Percentiles rank a stretch among this genome's conserved stretches.
Evolutionary conservation across 2,888 invertebrate genomes (phyloP).

Genomic region (Amiota mariae): DNA sequence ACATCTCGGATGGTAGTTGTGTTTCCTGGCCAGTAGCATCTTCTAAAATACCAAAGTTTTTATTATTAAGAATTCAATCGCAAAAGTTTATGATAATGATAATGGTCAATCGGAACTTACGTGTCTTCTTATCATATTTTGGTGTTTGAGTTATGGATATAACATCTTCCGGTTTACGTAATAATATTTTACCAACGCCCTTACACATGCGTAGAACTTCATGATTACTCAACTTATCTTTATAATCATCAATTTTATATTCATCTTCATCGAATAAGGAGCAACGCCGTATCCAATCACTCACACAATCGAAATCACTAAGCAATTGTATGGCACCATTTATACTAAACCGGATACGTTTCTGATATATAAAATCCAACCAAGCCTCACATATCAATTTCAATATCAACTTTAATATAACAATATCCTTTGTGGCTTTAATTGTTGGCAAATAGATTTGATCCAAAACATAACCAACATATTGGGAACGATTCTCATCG

Average conservation of each 20-base stretch:
- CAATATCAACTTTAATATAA: slow-evolving; percentile 84
- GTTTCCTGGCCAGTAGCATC: slow-evolving; percentile 75
- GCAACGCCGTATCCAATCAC: slow-evolving; percentile 83
- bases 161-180: slow-evolving; percentile 88
- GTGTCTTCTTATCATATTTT: slow-evolving; percentile 58
- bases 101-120: slow-evolving; percentile 43
- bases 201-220: slow-evolving; percentile 81
- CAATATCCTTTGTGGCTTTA: slow-evolving; percentile 82
- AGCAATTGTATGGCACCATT: slow-evolving; percentile 86
- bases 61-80: not conserved
- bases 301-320: slow-evolving; percentile 86
- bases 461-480: slow-evolving; percentile 84
- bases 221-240: slow-evolving; percentile 74
- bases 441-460: slow-evolving; percentile 86
- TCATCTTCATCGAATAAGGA: slow-evolving; percentile 75
- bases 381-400: slow-evolving; percentile 90
- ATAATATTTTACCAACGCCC: slow-evolving; percentile 86
- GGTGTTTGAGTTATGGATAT: slow-evolving; percentile 81
- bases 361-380: slow-evolving; percentile 88
- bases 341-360: slow-evolving; percentile 86
- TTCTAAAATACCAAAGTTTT: slow-evolving; percentile 63
- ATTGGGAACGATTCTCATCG: slow-evolving; percentile 75
- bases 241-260: slow-evolving; percentile 60
- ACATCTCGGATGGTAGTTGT: slow-evolving; percentile 91
- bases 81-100: not conserved